phyloP scores from a whole-genome alignment of 2,888 invertebrate species.

The Volucella zonaria region DNA sequence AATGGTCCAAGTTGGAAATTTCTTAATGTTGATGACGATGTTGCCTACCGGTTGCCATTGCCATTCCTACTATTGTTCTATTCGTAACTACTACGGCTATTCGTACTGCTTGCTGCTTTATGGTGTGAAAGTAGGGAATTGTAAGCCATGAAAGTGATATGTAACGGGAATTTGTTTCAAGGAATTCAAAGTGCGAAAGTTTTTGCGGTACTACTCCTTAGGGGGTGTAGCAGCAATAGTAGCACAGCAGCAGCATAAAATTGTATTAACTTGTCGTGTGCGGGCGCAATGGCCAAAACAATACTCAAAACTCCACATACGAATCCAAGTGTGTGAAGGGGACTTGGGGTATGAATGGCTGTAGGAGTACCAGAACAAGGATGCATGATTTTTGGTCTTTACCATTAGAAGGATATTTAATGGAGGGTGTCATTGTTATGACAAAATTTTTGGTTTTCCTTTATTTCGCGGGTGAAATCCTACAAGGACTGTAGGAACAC shows the following conservation, averaged over 20 bases:
- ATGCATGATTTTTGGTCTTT: constrained; percentile 7
- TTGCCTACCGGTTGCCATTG: constrained; percentile 4
- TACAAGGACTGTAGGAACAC: background rate
- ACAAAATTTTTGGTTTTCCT: constrained; percentile 18
- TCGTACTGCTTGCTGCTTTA: constrained; percentile 51
- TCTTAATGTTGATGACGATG: background rate
- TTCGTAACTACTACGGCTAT: background rate
- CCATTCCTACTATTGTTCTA: background rate
- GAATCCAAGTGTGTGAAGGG: no score
- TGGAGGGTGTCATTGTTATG: constrained; percentile 58
- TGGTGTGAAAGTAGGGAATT: constrained; percentile 61
- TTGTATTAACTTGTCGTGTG: constrained; percentile 39
- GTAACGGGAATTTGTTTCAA: constrained; percentile 67
- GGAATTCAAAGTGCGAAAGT: constrained; percentile 71
- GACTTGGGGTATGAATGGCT: no score
- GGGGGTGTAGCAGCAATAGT: no score
- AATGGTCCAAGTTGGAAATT: constrained; percentile 1
- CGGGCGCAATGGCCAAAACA: constrained; percentile 31
- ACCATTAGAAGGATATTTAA: constrained; percentile 21
- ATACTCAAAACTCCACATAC: background rate
- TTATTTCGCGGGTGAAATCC: background rate
- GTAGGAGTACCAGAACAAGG: background rate
- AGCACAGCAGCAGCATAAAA: constrained; percentile 12
- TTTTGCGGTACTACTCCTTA: constrained; percentile 16
- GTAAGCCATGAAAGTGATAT: constrained; percentile 63